A percentile compares a stretch with the other conserved stretches of the same genome.
Conservation (phyloP, 2,113 vertebrate species). For the Sylvia atricapilla region DNA sequence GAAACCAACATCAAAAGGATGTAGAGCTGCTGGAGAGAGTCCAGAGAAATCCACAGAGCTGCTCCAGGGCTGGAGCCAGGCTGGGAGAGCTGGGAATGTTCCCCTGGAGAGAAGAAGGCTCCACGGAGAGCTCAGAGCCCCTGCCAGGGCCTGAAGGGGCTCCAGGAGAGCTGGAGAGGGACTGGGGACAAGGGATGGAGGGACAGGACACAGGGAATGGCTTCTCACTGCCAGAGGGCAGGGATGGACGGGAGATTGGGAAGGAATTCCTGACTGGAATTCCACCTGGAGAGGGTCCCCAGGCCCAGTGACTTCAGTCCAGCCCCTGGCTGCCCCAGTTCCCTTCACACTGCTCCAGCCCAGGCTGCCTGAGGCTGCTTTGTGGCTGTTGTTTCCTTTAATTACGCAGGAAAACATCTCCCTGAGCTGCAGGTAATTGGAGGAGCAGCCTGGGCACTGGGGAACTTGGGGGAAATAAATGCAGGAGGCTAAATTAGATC, state of each 20-base stretch:
- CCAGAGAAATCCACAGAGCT: accelerated
- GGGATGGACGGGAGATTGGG: neutral
- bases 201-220: neutral
- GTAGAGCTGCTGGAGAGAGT: accelerated
- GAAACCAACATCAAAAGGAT: accelerated
- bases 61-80: neutral
- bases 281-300: neutral
- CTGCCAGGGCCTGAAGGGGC: neutral
- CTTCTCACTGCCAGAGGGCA: too few relatives aligned
- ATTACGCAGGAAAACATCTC: neutral
- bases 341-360: accelerated
- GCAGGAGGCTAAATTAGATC: neutral
- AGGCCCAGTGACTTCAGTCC: accelerated
- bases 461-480: neutral
- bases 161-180: neutral
- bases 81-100: neutral
- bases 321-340: neutral
- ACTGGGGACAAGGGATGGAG: neutral
- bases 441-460: neutral
- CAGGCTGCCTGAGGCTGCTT: neutral
- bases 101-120: neutral
- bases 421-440: neutral
- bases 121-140: accelerated
- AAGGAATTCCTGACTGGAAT: neutral
- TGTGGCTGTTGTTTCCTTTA: neutral